Percentiles rank a stretch among this genome's conserved stretches.
Evolutionary conservation across 2,113 vertebrate genomes (phyloP).

Genomic region (Fukomys damarensis): DNA sequence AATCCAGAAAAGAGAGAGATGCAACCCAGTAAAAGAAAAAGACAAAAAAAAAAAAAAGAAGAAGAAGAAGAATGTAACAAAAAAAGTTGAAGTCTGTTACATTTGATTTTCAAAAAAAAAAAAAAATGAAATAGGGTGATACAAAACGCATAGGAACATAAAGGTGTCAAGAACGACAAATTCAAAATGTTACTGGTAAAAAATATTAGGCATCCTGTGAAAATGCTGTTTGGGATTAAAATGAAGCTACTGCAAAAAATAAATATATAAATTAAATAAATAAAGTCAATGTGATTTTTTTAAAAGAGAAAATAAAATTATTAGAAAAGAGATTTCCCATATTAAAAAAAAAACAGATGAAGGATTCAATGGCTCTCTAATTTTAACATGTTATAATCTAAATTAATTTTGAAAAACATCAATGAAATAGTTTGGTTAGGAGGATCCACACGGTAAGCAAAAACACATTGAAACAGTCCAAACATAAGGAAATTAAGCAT

Average conservation of each 20-base stretch:
- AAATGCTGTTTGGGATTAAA: constrained; percentile 78
- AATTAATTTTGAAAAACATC: not conserved
- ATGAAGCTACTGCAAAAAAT: constrained; percentile 78
- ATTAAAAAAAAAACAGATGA: constrained; percentile 73
- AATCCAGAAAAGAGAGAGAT: constrained; percentile 71
- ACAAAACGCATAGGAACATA: constrained; percentile 84
- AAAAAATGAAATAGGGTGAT: constrained; percentile 40
- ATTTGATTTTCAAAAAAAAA: constrained; percentile 75
- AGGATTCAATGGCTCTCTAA: not conserved
- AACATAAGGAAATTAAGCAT: not conserved
- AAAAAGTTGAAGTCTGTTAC: constrained; percentile 84
- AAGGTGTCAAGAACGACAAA: constrained; percentile 84
- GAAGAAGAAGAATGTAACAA: constrained; percentile 81
- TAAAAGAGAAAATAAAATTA: constrained; percentile 71
- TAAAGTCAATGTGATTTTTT: constrained; percentile 72
- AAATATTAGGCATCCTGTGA: constrained; percentile 73
- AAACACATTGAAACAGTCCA: not conserved
- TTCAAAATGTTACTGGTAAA: constrained; percentile 78
- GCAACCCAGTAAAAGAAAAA: constrained; percentile 71
- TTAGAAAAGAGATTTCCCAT: constrained; percentile 67
- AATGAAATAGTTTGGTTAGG: not conserved
- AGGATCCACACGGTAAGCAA: not conserved
- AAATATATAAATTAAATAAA: constrained; percentile 10
- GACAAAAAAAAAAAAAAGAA: constrained; percentile 57
- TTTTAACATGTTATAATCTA: not conserved